Percentiles rank a stretch among this genome's conserved stretches.
Evolutionary conservation across 2,888 invertebrate species (phyloP).

Genomic region (Morpho helenor): DNA sequence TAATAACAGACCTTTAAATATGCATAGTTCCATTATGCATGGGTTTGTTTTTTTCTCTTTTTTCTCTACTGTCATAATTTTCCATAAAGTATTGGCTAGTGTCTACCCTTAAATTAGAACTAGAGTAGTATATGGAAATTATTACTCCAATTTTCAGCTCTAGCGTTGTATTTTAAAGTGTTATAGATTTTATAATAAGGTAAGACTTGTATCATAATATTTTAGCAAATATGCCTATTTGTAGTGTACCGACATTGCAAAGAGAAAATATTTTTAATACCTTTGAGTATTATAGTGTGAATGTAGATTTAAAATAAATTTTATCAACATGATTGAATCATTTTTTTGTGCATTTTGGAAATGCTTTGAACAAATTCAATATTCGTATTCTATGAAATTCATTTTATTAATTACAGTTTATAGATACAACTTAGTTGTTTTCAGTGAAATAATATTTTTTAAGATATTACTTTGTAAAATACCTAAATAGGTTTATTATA

Average conservation of each 20-base stretch:
- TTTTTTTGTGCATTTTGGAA: conserved; percentile 30
- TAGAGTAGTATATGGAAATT: conserved; percentile 49
- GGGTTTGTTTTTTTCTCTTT: no score
- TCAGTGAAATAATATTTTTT: conserved; percentile 54
- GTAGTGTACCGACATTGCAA: conserved; percentile 49
- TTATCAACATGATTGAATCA: conserved; percentile 17
- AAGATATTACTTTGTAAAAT: conserved; percentile 62
- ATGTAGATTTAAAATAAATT: conserved; percentile 21
- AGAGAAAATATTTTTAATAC: conserved; percentile 70
- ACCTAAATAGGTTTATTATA: conserved; percentile 55
- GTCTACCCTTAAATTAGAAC: conserved; percentile 24
- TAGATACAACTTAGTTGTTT: conserved; percentile 57
- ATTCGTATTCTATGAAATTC: conserved; percentile 28
- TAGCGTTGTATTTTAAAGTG: conserved; percentile 64
- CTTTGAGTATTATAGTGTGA: conserved; percentile 59
- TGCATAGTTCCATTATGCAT: no score
- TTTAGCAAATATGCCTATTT: conserved; percentile 43
- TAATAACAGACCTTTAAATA: background rate
- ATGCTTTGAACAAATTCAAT: conserved; percentile 36
- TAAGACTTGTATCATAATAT: conserved; percentile 74
- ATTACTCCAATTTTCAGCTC: conserved; percentile 43
- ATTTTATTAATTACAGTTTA: conserved; percentile 34
- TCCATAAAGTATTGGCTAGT: conserved; percentile 14
- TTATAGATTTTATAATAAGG: conserved; percentile 62
- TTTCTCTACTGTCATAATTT: no score